Base-by-base conservation (phyloP, 1,140 invertebrate species). In the Ericerus pela region DNA sequence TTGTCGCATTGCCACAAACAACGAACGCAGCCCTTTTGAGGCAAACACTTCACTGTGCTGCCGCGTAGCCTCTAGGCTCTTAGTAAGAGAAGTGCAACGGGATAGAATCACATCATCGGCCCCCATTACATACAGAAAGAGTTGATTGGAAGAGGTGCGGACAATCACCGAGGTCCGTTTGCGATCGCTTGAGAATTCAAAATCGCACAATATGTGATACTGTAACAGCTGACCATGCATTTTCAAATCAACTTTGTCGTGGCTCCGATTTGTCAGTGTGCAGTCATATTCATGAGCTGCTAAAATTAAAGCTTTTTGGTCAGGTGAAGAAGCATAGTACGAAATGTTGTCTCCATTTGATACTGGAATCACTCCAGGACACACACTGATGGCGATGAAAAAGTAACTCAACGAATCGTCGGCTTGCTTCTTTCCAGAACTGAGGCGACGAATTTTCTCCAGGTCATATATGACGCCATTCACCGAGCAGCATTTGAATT, bases 401-500 rank as follows among this genome's bases (percentile, higher is more conserved):
- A 47, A 14, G 16, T 47, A 24, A 47, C 26, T 18, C 8, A 47
- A 47, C 20, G 26, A 24, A 24, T 47, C n/a, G n/a, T 47, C 41
- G 41, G 26, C 10, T 47, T n/a, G n/a, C 41, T 20, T 24, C 41
- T 47, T 4, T 20, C 8, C 41, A 18, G 16, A 22, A 24, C 2
- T 47, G 2, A 47, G 14, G 2, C 8, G 16, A 24, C 41, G 41
- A 47, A 22, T 12, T 47, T 47, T 4, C 6, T 47, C n/a, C 41
- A n/a, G 8, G 16, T 54, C 28, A 18, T 54, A 29, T 14, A 54
- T 38, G 6, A 20, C 77, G 0, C 89, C 91, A 24, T 79, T 83
- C 12, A 97, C 84, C 0, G 85, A 81, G 68, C 93, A 96, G 43
- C 85, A 75, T 43, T 88, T 76, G 69, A 98, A 97, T 58, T 95